Conservation (phyloP, 2,888 invertebrate genomes). For the Mallateleia sp. region DNA sequence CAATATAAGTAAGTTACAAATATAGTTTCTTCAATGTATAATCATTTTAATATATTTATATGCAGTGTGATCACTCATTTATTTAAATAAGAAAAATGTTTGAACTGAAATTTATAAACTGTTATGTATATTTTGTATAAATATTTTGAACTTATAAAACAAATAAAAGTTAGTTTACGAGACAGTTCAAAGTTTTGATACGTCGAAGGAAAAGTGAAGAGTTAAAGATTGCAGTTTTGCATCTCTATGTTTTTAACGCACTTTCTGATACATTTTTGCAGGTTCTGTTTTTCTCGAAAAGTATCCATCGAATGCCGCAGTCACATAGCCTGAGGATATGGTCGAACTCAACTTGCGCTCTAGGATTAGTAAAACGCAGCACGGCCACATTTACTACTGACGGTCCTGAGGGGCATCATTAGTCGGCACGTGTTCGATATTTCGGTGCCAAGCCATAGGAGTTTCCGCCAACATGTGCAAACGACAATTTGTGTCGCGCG, state of each 20-base stretch:
- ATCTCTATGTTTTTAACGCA: slow-evolving; percentile 2
- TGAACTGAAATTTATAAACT: slow-evolving; percentile 30
- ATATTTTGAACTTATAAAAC: slow-evolving; percentile 39
- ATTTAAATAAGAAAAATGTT: too few relatives aligned
- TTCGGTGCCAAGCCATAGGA: slow-evolving; percentile 63
- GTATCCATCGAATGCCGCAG: slow-evolving; percentile 56
- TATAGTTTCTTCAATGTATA: too few relatives aligned
- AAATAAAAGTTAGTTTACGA: slow-evolving; percentile 47
- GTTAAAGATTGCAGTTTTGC: slow-evolving; percentile 36
- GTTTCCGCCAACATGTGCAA: slow-evolving; percentile 66
- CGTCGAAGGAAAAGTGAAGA: slow-evolving; percentile 19
- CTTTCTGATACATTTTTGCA: not conserved
- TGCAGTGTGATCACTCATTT: too few relatives aligned
- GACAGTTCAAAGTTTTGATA: slow-evolving; percentile 41
- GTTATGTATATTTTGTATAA: slow-evolving; percentile 37
- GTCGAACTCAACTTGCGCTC: slow-evolving; percentile 40
- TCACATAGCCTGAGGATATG: slow-evolving; percentile 61
- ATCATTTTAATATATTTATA: too few relatives aligned
- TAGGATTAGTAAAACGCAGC: slow-evolving; percentile 73
- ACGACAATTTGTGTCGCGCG: slow-evolving; percentile 67
- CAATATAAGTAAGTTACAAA: too few relatives aligned
- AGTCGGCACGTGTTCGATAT: slow-evolving; percentile 77
- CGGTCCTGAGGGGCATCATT: slow-evolving; percentile 78
- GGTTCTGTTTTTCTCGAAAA: slow-evolving; percentile 31
- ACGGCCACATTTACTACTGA: slow-evolving; percentile 66